Evolutionary conservation across 1,140 invertebrate species (phyloP).

Genomic region (Drosophila aff.): DNA sequence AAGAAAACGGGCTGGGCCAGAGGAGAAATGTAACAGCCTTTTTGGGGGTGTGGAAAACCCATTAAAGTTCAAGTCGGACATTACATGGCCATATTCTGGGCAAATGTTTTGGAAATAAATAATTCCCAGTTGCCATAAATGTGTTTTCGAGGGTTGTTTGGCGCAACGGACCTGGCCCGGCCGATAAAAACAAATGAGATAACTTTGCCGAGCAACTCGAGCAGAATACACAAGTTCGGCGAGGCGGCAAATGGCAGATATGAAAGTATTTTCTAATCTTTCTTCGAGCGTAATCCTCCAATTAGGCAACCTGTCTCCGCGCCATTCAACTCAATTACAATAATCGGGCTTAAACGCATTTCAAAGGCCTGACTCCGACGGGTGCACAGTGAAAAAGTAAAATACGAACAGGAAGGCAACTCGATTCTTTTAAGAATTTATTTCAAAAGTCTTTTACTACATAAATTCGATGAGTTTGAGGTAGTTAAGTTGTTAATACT

Average conservation of each 20-base stretch:
- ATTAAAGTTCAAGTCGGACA: conserved; percentile 73
- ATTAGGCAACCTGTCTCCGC: conserved; percentile 33
- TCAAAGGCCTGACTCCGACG: conserved; percentile 1
- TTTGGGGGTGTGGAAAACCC: conserved; percentile 32
- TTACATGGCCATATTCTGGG: conserved; percentile 60
- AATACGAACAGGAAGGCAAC: background rate
- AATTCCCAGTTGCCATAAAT: conserved; percentile 58
- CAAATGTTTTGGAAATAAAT: conserved; percentile 61
- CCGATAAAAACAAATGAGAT: conserved; percentile 54
- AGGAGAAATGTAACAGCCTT: conserved; percentile 20
- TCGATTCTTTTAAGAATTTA: too few relatives aligned
- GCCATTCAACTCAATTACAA: conserved; percentile 27
- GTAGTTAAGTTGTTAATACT: background rate
- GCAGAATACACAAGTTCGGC: conserved; percentile 26
- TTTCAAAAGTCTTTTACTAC: background rate
- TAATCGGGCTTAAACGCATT: conserved; percentile 5
- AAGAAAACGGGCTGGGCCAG: conserved; percentile 9
- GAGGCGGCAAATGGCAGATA: conserved; percentile 20
- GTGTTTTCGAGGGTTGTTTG: conserved; percentile 28
- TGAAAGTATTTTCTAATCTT: conserved; percentile 24
- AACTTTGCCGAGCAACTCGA: conserved; percentile 35
- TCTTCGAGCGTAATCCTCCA: conserved; percentile 29
- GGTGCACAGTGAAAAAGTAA: background rate
- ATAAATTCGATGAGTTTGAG: background rate
- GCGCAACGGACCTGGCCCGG: background rate